Conservation (phyloP, 2,888 invertebrate genomes). For the Acronicta alni region DNA sequence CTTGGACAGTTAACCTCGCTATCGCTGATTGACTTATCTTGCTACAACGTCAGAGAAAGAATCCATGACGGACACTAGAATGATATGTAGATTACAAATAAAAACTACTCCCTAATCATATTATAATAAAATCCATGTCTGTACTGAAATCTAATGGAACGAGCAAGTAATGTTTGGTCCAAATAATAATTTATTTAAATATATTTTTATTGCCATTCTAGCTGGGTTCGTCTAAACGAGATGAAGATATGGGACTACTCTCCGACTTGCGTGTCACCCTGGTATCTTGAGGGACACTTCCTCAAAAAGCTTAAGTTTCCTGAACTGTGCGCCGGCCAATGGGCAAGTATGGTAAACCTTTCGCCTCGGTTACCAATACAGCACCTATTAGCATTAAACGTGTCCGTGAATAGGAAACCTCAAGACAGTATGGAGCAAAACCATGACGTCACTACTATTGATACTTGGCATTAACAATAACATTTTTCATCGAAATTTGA, state of each 20-base stretch:
- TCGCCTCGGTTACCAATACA: conserved; percentile 91
- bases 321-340: conserved; percentile 93
- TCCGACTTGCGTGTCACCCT: conserved; percentile 92
- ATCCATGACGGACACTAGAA: too few species aligned
- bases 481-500: conserved; percentile 3
- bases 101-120: too few species aligned
- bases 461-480: conserved; percentile 72
- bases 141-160: too few species aligned
- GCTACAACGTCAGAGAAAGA: too few species aligned
- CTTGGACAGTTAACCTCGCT: too few species aligned
- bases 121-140: too few species aligned
- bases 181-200: too few species aligned
- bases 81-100: too few species aligned
- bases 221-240: conserved; percentile 91
- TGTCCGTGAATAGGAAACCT: conserved; percentile 85
- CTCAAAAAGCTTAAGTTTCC: conserved; percentile 92
- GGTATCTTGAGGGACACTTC: conserved; percentile 91
- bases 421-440: conserved; percentile 85
- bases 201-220: conserved; percentile 68
- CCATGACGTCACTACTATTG: conserved; percentile 78
- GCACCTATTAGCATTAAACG: conserved; percentile 83
- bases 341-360: conserved; percentile 93
- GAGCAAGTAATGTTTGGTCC: too few species aligned
- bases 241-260: conserved; percentile 92
- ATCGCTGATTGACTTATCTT: too few species aligned